Evolutionary conservation across 2,888 invertebrate species (phyloP), one percentile per base, ranked within the genome.

Genomic region (Trichacis sp.): DNA sequence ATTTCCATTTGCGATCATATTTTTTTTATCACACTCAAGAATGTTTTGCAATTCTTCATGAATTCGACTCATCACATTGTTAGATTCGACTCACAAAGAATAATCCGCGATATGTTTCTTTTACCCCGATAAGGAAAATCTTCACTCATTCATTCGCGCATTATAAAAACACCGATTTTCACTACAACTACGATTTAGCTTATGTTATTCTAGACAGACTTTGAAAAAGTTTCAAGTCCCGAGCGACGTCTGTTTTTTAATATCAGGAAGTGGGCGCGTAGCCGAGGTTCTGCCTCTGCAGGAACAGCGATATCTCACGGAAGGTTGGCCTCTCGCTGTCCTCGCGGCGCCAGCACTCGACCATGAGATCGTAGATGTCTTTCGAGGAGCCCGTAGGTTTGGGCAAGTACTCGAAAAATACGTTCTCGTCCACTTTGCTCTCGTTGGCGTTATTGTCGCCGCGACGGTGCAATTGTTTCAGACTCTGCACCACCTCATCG

Each of bases 281-380:
- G 42, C 89, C 89, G 67, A 90, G 85, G 80, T 90, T 90, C 81
- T 90, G 90, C 63, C 92, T 85, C 81, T 92, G 93, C 66, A 95
- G 87, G 86, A 95, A 93, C 77, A 92, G 88, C 83, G 93, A 93
- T 70, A 94, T 91, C 78, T 95, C 94, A 24, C 89, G 87, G 87
- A 95, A 95, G 68, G 90, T 87, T 2, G 95, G 95, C 30, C 95
- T 86, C 69, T 91, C 90, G 49, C 86, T 84, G 60, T 92, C 93
- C 75, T 91, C 91, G 36, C 92, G 87, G 64, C 91, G 89, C 95
- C 95, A 95, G 83, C 95, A 96, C 78, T 93, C 93, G 68, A 89
- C 85, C 92, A 95, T 93, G 72, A 95, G 86, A 77, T 94, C 93
- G 86, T 92, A 93, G 69, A 95, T 88, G 85, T 95, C 94, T 79